Conservation (phyloP, 2,113 vertebrate species). For the Eretmochelys imbricata region DNA sequence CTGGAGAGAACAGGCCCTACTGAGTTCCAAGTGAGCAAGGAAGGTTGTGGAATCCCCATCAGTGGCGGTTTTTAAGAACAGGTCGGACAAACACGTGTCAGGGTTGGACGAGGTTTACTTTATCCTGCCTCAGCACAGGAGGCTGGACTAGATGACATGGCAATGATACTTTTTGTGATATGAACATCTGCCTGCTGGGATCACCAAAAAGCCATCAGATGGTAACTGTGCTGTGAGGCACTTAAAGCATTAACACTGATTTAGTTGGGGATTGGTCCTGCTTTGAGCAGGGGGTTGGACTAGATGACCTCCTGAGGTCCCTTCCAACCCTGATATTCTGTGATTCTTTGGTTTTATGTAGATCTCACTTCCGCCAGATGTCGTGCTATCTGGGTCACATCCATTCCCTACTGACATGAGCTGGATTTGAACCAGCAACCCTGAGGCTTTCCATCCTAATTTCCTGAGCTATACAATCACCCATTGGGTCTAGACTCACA, state of each 20-base stretch:
- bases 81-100: no score
- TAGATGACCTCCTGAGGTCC: no score
- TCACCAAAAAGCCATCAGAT: constrained; percentile 29
- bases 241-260: constrained; percentile 62
- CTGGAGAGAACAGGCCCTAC: neutral
- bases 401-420: neutral
- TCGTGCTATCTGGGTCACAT: neutral
- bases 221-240: constrained; percentile 48
- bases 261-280: no score
- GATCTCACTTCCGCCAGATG: constrained; percentile 50
- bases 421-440: no score
- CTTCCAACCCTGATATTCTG: no score
- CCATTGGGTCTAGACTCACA: neutral
- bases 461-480: neutral
- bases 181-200: constrained; percentile 53
- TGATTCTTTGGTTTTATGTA: neutral
- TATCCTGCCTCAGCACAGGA: no score
- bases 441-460: neutral
- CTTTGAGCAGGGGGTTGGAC: no score
- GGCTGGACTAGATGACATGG: neutral
- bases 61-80: neutral
- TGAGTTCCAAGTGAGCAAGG: neutral
- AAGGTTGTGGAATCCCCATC: neutral
- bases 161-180: constrained; percentile 48
- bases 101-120: no score